These are phyloP conservation scores for Columba livia DNA, from an alignment of 2,113 vertebrate species.

Conservation along the genomic window DNA sequence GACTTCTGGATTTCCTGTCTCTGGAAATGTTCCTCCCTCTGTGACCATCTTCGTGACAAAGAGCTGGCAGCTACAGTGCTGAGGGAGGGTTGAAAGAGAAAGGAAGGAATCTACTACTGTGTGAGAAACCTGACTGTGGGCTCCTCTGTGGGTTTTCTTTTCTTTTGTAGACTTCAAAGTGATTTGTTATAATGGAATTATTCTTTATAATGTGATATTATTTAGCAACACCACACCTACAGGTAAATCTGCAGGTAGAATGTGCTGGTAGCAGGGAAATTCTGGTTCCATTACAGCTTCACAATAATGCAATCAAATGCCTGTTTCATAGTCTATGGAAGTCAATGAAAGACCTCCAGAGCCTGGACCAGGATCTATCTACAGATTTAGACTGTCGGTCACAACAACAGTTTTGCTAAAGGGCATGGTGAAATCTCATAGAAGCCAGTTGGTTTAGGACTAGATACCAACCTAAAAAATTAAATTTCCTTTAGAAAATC, in stretches of 20 bases:
- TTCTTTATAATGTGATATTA: background rate
- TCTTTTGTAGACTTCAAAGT: background rate
- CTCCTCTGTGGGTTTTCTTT: background rate
- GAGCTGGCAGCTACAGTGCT: constrained; percentile 8
- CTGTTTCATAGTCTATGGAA: background rate
- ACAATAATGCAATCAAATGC: background rate
- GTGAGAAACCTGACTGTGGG: background rate
- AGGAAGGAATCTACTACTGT: background rate
- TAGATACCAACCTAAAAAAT: background rate
- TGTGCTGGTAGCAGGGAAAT: background rate
- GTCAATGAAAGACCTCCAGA: background rate
- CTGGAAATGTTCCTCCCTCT: background rate
- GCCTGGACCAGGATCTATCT: background rate
- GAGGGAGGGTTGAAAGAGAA: constrained; percentile 26
- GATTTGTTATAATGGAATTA: background rate
- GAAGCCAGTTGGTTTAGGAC: background rate
- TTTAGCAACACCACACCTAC: background rate
- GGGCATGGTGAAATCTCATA: background rate
- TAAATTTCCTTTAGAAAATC: background rate
- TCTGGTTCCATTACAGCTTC: background rate
- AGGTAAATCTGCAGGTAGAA: background rate
- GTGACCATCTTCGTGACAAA: constrained; percentile 21
- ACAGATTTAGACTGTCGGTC: background rate
- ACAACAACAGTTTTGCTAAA: background rate
- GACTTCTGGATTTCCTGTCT: background rate